Evolutionary conservation across 2,113 vertebrate species (phyloP).

Genomic region (Nothobranchius kuhntae): DNA sequence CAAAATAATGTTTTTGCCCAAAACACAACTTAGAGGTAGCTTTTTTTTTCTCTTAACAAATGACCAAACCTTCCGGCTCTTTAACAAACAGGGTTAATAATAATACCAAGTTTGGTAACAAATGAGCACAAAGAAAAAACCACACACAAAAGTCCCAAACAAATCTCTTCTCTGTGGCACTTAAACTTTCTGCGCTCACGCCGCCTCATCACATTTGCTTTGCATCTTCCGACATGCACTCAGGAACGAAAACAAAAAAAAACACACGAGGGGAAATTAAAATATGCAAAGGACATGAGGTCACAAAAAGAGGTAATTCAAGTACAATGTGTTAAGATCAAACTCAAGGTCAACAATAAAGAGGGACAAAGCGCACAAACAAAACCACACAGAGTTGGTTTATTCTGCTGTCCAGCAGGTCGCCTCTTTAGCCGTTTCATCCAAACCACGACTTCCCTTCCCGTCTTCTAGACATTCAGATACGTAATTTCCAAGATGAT

Average conservation of each 20-base stretch:
- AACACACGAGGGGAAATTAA: constrained; percentile 55
- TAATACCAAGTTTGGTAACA: constrained; percentile 89
- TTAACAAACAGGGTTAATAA: constrained; percentile 77
- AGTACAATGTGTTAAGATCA: constrained; percentile 93
- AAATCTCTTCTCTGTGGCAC: constrained; percentile 78
- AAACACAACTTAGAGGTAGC: constrained; percentile 94
- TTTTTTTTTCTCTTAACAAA: constrained; percentile 84
- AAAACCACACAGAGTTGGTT: constrained; percentile 72
- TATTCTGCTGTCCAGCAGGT: constrained; percentile 64
- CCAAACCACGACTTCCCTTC: constrained; percentile 52
- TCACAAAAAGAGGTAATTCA: constrained; percentile 97
- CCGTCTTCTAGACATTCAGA: constrained; percentile 41
- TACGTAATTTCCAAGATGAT: constrained; percentile 42
- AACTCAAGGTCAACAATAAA: constrained; percentile 71
- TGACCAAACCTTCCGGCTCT: constrained; percentile 75
- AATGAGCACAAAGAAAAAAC: constrained; percentile 72
- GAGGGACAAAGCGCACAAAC: constrained; percentile 69
- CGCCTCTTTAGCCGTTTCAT: constrained; percentile 61
- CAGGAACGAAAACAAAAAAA: constrained; percentile 20
- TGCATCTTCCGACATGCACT: constrained; percentile 43
- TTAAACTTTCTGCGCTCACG: constrained; percentile 59
- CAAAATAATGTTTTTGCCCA: constrained; percentile 63
- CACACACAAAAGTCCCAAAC: constrained; percentile 21
- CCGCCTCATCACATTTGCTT: constrained; percentile 61
- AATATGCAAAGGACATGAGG: constrained; percentile 85